Evolutionary conservation across 2,888 invertebrate genomes (phyloP).

Genomic region (Macroteleia sp.): DNA sequence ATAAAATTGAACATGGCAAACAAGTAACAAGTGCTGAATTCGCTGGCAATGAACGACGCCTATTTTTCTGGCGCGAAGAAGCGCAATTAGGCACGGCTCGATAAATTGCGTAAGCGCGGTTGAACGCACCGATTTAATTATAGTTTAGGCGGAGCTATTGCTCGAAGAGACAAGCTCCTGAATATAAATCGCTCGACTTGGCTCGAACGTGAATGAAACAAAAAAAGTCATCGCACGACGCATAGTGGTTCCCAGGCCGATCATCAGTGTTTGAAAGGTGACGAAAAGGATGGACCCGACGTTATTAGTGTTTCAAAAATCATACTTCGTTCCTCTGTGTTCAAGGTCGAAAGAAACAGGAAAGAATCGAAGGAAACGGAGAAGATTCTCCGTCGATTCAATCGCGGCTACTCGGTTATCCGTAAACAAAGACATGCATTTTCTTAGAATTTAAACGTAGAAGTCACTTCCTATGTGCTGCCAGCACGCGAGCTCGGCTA

Average conservation of each 20-base stretch:
- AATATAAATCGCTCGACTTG: conserved; percentile 57
- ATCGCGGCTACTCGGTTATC: conserved; percentile 1
- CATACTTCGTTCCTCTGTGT: conserved; percentile 2
- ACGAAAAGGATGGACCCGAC: conserved; percentile 39
- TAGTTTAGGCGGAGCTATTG: conserved; percentile 65
- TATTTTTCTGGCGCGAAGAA: conserved; percentile 64
- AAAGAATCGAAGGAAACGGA: background rate
- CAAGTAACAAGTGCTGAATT: conserved; percentile 63
- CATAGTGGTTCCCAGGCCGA: conserved; percentile 50
- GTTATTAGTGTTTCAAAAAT: conserved; percentile 46
- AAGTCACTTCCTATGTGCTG: conserved; percentile 37
- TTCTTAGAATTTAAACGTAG: conserved; percentile 39
- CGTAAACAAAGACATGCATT: conserved; percentile 51
- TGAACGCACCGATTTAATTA: conserved; percentile 69
- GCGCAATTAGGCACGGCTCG: conserved; percentile 68
- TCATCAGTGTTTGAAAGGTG: conserved; percentile 24
- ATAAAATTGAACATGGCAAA: conserved; percentile 48
- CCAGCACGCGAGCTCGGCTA: conserved; percentile 41
- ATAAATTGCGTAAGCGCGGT: conserved; percentile 68
- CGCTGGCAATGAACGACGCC: conserved; percentile 64
- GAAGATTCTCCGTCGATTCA: conserved; percentile 5
- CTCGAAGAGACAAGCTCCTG: conserved; percentile 57
- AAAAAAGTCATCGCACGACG: conserved; percentile 53
- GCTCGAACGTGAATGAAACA: conserved; percentile 53
- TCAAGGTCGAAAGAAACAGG: conserved; percentile 23